These are phyloP conservation scores for Euzophera pinguis DNA, from an alignment of 2,888 invertebrate genomes.

Conservation along the genomic window DNA sequence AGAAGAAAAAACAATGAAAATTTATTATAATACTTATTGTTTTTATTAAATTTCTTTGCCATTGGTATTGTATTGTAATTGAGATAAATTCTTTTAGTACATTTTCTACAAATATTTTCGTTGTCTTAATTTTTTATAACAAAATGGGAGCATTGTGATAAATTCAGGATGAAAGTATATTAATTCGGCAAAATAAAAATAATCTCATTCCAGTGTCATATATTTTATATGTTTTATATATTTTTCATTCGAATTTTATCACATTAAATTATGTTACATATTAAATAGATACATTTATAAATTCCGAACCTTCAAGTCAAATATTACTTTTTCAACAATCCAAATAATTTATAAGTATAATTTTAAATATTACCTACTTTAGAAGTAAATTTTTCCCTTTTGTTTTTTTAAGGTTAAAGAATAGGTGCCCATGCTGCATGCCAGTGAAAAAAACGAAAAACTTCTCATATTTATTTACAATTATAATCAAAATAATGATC, in stretches of 20 bases:
- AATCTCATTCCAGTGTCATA: background rate
- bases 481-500: no score
- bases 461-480: no score
- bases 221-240: background rate
- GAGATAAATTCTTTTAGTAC: background rate
- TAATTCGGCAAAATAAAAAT: background rate
- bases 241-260: constrained; percentile 25
- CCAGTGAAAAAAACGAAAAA: no score
- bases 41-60: background rate
- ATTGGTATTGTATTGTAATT: constrained; percentile 7
- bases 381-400: constrained; percentile 23
- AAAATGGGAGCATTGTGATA: background rate
- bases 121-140: background rate
- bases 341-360: constrained; percentile 13
- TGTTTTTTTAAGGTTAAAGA: background rate
- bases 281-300: constrained; percentile 40
- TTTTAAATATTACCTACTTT: constrained; percentile 27
- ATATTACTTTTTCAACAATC: constrained; percentile 21
- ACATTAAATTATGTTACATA: constrained; percentile 37
- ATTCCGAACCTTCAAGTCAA: constrained; percentile 15
- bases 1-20: no score
- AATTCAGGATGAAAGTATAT: background rate
- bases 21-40: no score
- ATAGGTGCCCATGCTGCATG: no score
- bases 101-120: constrained; percentile 1